phyloP scores from a whole-genome alignment of 1,140 invertebrate species.

The Saccostrea glomerata region DNA sequence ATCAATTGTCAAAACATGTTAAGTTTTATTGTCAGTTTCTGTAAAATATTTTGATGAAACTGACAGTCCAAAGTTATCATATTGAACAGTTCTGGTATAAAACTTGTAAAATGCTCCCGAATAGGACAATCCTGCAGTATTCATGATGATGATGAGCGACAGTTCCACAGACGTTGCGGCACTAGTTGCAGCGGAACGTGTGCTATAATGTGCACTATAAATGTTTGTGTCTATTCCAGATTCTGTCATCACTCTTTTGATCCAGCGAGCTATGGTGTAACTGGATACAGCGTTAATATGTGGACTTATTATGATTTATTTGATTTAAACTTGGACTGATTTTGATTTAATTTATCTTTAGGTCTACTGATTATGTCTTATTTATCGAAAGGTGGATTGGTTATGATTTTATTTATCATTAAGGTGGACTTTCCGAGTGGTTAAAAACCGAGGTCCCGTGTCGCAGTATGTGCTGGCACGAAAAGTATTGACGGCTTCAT shows the following conservation, averaged over 20 bases:
- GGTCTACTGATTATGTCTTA: too few species aligned
- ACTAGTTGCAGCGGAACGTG: too few species aligned
- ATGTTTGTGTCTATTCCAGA: not conserved
- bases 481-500: too few species aligned
- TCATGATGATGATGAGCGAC: not conserved
- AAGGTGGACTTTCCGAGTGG: too few species aligned
- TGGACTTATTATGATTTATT: not conserved
- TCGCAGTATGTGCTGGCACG: too few species aligned
- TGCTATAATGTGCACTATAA: not conserved
- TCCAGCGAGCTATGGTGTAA: not conserved
- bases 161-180: not conserved
- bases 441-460: too few species aligned
- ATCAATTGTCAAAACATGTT: too few species aligned
- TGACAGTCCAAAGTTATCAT: not conserved
- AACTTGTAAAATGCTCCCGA: not conserved
- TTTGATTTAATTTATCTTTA: too few species aligned
- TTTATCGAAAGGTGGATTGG: too few species aligned
- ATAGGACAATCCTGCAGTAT: not conserved
- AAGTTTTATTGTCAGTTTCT: not conserved
- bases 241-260: not conserved
- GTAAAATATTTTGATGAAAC: not conserved
- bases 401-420: too few species aligned
- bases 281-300: not conserved
- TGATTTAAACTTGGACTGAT: too few species aligned
- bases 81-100: not conserved